Evolutionary conservation across 2,113 vertebrate genomes (phyloP).

Genomic region (Petaurus breviceps): DNA sequence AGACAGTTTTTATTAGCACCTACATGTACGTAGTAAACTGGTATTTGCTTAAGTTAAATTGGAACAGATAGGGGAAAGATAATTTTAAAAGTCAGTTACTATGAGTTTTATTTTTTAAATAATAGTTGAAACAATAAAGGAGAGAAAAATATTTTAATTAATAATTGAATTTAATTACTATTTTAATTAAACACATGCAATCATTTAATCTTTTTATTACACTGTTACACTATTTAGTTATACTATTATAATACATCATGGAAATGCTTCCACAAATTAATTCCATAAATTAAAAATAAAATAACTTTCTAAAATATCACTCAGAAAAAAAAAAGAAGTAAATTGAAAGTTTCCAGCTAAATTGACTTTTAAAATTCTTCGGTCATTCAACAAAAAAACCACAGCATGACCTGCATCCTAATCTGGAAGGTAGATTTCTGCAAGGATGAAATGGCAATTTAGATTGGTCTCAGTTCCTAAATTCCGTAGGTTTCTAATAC

Average conservation of each 20-base stretch:
- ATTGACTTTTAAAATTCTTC: neutral
- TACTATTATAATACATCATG: too few relatives aligned
- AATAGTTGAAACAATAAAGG: neutral
- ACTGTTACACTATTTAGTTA: too few relatives aligned
- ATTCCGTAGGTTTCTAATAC: neutral
- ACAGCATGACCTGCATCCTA: neutral
- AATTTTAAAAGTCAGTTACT: neutral
- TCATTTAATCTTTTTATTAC: too few relatives aligned
- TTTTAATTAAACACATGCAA: too few relatives aligned
- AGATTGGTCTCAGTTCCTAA: slow-evolving; percentile 14
- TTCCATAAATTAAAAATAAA: too few relatives aligned
- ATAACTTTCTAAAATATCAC: neutral
- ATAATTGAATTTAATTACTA: too few relatives aligned
- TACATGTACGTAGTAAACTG: neutral
- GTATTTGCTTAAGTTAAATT: neutral
- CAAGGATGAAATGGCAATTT: neutral
- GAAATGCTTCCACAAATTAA: too few relatives aligned
- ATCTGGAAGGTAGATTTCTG: neutral
- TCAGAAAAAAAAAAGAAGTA: neutral
- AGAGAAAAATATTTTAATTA: too few relatives aligned
- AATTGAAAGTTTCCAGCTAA: neutral
- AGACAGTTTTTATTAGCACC: neutral
- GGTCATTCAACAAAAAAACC: neutral
- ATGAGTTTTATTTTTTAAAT: neutral
- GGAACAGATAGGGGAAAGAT: neutral